Evolutionary conservation across 2,113 vertebrate species (phyloP).

Genomic region (Piliocolobus tephrosceles): DNA sequence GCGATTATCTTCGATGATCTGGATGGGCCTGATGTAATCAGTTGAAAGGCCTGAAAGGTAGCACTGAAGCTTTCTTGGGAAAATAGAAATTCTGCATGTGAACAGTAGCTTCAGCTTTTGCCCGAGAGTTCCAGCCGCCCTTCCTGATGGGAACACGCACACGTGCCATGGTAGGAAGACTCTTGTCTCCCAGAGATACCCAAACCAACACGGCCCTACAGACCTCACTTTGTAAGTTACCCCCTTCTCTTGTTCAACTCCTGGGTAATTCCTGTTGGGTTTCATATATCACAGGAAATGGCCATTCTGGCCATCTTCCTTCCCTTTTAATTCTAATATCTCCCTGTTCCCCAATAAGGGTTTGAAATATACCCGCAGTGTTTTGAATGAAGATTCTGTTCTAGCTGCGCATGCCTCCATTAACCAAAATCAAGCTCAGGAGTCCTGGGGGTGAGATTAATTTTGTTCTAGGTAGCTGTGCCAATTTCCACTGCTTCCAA

Average conservation of each 20-base stretch:
- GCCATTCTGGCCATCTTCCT: neutral
- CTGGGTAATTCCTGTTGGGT: neutral
- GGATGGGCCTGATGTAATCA: neutral
- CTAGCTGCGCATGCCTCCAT: conserved; percentile 23
- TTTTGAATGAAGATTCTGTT: neutral
- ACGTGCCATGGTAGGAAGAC: neutral
- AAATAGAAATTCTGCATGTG: neutral
- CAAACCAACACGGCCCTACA: neutral
- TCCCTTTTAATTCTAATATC: neutral
- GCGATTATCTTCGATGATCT: neutral
- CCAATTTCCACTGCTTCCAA: conserved; percentile 43
- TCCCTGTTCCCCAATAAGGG: neutral
- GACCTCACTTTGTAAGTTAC: neutral
- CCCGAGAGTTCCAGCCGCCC: neutral
- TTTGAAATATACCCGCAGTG: neutral
- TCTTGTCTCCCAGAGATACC: neutral
- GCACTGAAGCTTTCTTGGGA: neutral
- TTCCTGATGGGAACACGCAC: neutral
- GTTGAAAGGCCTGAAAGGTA: neutral
- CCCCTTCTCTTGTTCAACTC: neutral
- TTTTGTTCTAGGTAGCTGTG: conserved; percentile 26
- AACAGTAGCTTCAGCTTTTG: neutral
- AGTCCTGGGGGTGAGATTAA: conserved; percentile 39
- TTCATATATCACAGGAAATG: neutral
- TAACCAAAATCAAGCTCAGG: conserved; percentile 41